Evolutionary conservation across 2,888 invertebrate genomes (phyloP).

Genomic region (Xylota segnis): DNA sequence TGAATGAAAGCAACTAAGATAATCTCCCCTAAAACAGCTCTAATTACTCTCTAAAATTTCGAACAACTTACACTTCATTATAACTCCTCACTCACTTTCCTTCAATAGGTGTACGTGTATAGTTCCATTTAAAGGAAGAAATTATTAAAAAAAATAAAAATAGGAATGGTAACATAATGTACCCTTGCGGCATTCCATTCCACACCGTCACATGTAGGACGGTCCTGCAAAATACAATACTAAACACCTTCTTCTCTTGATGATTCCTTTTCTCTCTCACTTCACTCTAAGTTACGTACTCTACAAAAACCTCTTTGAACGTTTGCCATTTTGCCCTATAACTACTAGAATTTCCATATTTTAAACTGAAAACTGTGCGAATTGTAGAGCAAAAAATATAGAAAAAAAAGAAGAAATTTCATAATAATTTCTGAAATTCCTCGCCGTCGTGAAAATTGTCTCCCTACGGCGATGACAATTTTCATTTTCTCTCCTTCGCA

Average conservation of each 20-base stretch:
- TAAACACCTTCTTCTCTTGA: neutral
- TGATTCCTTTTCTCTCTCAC: neutral
- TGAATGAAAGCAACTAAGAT: too few species aligned
- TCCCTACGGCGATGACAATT: conserved; percentile 65
- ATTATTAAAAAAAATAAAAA: neutral
- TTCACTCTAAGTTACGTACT: neutral
- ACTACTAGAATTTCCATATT: conserved; percentile 36
- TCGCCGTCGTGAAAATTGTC: conserved; percentile 49
- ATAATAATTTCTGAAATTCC: conserved; percentile 57
- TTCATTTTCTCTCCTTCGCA: conserved; percentile 40
- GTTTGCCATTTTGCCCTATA: conserved; percentile 27
- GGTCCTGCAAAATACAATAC: neutral
- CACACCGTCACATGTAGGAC: neutral
- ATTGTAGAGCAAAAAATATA: too few species aligned
- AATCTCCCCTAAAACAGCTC: too few species aligned
- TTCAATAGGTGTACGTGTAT: too few species aligned
- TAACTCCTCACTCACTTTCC: too few species aligned
- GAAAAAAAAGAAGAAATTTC: conserved; percentile 23
- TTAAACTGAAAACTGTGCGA: neutral
- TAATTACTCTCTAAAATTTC: too few species aligned
- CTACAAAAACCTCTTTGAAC: neutral
- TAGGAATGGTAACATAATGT: neutral
- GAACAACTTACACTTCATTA: too few species aligned
- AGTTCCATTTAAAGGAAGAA: neutral
- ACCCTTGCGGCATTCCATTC: conserved; percentile 8